Evolutionary conservation across 2,888 invertebrate genomes (phyloP).

Genomic region (Cryptophagus acutangulus): DNA sequence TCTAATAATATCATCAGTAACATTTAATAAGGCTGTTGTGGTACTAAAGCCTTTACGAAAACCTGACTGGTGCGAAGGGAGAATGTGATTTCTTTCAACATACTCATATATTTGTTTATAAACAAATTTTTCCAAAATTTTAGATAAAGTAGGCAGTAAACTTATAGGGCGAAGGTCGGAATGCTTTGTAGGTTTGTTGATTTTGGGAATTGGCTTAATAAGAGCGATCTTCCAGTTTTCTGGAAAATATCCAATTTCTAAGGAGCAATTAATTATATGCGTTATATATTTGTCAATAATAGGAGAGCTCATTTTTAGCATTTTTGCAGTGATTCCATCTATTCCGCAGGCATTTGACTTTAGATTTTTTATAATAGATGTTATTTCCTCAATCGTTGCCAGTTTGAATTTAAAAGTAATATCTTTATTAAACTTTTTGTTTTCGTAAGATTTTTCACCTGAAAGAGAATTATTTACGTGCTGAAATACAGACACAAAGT

Average conservation of each 20-base stretch:
- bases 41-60: too few species aligned
- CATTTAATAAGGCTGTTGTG: too few species aligned
- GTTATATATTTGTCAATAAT: background rate
- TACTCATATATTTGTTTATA: slow-evolving; percentile 4
- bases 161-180: slow-evolving; percentile 8
- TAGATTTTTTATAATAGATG: background rate
- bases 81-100: background rate
- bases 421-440: too few species aligned
- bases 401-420: too few species aligned
- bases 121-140: slow-evolving; percentile 10
- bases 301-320: slow-evolving; percentile 4
- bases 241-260: slow-evolving; percentile 6
- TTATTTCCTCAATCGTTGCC: too few species aligned
- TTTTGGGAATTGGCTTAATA: slow-evolving; percentile 5
- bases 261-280: slow-evolving; percentile 8
- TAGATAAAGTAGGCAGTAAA: slow-evolving; percentile 3
- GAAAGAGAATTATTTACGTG: too few species aligned
- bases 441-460: too few species aligned
- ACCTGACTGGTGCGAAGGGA: too few species aligned
- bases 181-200: background rate
- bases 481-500: too few species aligned
- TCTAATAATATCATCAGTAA: background rate
- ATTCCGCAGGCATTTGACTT: slow-evolving; percentile 4
- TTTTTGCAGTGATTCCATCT: background rate
- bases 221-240: slow-evolving; percentile 6